Evolutionary conservation across 2,797 vertebrate genomes (phyloP).

Genomic region (Hylomyscus alleni): DNA sequence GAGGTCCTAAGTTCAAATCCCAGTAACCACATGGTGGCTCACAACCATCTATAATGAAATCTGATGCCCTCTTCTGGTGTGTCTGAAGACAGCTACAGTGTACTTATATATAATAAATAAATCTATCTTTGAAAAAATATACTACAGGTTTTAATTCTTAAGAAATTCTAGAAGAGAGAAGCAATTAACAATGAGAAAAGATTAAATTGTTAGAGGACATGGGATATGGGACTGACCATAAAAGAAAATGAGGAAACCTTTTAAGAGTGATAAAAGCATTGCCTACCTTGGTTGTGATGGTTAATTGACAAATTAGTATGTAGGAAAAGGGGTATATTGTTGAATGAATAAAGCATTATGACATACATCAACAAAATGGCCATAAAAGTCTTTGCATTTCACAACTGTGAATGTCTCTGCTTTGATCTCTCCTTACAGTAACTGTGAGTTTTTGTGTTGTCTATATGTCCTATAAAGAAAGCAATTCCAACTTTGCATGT

Average conservation of each 20-base stretch:
- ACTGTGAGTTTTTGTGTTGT: neutral
- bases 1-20: no score
- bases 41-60: no score
- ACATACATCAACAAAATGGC: neutral
- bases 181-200: neutral
- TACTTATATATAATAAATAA: no score
- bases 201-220: neutral
- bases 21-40: no score
- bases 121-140: no score
- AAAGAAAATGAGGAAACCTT: neutral
- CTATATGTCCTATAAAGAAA: constrained; percentile 15
- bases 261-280: neutral
- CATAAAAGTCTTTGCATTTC: constrained; percentile 18
- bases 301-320: neutral
- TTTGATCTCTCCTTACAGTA: neutral
- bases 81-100: no score
- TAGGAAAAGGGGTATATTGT: neutral
- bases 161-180: neutral
- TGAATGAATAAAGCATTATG: neutral
- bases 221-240: neutral
- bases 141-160: neutral
- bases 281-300: neutral
- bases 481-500: neutral
- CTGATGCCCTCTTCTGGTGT: no score
- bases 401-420: constrained; percentile 4